Evolutionary conservation across 2,888 invertebrate genomes (phyloP).

Genomic region (Sialis fuliginosa): DNA sequence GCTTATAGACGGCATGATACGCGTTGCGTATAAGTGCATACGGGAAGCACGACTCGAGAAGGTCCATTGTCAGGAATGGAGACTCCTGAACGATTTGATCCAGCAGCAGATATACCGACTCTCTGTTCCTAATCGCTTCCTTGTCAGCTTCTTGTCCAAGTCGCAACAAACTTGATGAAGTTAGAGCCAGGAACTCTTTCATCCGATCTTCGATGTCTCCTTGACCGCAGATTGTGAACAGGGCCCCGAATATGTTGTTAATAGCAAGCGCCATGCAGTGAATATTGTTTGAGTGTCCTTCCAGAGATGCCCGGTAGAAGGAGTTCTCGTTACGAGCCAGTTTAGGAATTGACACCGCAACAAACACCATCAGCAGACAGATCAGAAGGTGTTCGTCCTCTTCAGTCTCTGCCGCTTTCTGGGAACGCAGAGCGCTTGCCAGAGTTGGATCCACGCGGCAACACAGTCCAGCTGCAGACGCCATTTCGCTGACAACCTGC

Average conservation of each 20-base stretch:
- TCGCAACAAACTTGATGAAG: constrained; percentile 86
- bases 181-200: constrained; percentile 86
- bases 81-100: constrained; percentile 98
- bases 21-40: constrained; percentile 95
- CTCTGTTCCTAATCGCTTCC: constrained; percentile 83
- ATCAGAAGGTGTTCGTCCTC: constrained; percentile 88
- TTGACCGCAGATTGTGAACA: constrained; percentile 90
- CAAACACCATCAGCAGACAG: constrained; percentile 95
- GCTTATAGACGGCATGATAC: constrained; percentile 90
- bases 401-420: constrained; percentile 67
- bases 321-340: constrained; percentile 81
- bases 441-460: constrained; percentile 93
- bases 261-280: constrained; percentile 96
- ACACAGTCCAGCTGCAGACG: constrained; percentile 83
- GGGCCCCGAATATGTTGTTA: constrained; percentile 87
- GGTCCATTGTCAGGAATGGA: constrained; percentile 95
- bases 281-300: constrained; percentile 96
- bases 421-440: constrained; percentile 73
- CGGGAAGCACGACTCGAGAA: constrained; percentile 97
- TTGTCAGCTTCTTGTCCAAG: constrained; percentile 92
- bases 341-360: constrained; percentile 93
- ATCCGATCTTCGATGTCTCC: constrained; percentile 94
- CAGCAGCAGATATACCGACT: constrained; percentile 89
- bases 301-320: constrained; percentile 69
- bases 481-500: constrained; percentile 92